Percentiles rank a stretch among this genome's conserved stretches.
Conservation (phyloP, 2,888 invertebrate genomes). For the Harpalus rubripes region DNA sequence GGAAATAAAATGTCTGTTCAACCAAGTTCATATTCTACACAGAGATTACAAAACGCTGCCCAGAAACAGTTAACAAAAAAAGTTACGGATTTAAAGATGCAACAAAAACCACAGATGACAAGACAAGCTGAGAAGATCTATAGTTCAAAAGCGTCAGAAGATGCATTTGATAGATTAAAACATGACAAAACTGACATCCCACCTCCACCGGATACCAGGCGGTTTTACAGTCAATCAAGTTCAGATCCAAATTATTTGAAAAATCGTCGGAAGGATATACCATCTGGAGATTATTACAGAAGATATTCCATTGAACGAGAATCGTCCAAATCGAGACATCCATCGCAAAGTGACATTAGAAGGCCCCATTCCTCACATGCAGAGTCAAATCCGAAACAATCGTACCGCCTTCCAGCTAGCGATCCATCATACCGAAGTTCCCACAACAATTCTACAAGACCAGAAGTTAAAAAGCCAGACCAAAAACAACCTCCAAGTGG, state of each 20-base stretch:
- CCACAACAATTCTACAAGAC: conserved; percentile 7
- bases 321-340: background rate
- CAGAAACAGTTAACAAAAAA: too few relatives aligned
- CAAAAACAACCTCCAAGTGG: background rate
- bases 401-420: conserved; percentile 26
- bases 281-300: conserved; percentile 5
- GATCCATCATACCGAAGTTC: conserved; percentile 27
- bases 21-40: too few relatives aligned
- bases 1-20: too few relatives aligned
- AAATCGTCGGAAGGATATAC: background rate
- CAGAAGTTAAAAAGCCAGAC: conserved; percentile 11
- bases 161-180: conserved; percentile 35
- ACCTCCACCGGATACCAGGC: conserved; percentile 2
- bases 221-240: conserved; percentile 13
- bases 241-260: conserved; percentile 17
- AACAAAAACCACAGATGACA: background rate
- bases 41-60: too few relatives aligned
- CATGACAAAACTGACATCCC: conserved; percentile 15
- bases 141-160: background rate
- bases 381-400: background rate
- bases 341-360: background rate
- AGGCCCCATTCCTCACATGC: conserved; percentile 11
- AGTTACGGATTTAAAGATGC: too few relatives aligned
- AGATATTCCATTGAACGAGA: conserved; percentile 1
- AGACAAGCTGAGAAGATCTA: background rate